Evolutionary conservation across 2,797 vertebrate genomes (phyloP).

Genomic region (Cottoperca gobio): DNA sequence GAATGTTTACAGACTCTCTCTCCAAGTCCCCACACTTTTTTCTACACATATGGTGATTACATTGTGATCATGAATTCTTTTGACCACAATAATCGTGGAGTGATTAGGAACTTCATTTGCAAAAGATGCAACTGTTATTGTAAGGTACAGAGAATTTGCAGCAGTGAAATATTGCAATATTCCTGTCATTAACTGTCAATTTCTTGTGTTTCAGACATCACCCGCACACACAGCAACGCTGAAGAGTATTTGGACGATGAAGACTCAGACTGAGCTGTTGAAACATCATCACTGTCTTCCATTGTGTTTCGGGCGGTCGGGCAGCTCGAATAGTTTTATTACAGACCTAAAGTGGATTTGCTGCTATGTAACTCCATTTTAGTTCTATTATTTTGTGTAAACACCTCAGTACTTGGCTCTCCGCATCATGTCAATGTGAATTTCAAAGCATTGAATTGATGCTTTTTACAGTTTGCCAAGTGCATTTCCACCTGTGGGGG

Average conservation of each 20-base stretch:
- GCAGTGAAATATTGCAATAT: neutral
- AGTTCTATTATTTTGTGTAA: conserved; percentile 38
- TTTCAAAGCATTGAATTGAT: conserved; percentile 44
- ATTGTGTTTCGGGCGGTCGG: neutral
- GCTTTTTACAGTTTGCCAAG: conserved; percentile 34
- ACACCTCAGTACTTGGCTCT: conserved; percentile 37
- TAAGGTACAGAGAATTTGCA: neutral
- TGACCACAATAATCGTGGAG: too few relatives aligned
- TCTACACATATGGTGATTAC: too few relatives aligned
- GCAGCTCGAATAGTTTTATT: conserved; percentile 46
- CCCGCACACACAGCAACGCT: conserved; percentile 92
- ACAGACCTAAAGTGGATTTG: conserved; percentile 60
- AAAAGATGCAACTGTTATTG: neutral
- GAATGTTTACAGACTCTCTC: too few relatives aligned
- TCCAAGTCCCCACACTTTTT: too few relatives aligned
- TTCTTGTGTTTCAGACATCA: conserved; percentile 79
- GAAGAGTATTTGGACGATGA: conserved; percentile 98
- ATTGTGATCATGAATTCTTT: too few relatives aligned
- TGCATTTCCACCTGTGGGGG: conserved; percentile 25
- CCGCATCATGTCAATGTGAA: conserved; percentile 29
- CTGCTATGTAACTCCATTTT: conserved; percentile 57
- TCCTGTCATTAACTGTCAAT: neutral
- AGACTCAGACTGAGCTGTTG: conserved; percentile 92
- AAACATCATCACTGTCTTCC: conserved; percentile 48
- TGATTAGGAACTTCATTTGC: neutral